Evolutionary conservation across 92 coral and sea anemone species (phyloP), one percentile per base, ranked within the genome.

Genomic region (Isaurus tuberculatus): DNA sequence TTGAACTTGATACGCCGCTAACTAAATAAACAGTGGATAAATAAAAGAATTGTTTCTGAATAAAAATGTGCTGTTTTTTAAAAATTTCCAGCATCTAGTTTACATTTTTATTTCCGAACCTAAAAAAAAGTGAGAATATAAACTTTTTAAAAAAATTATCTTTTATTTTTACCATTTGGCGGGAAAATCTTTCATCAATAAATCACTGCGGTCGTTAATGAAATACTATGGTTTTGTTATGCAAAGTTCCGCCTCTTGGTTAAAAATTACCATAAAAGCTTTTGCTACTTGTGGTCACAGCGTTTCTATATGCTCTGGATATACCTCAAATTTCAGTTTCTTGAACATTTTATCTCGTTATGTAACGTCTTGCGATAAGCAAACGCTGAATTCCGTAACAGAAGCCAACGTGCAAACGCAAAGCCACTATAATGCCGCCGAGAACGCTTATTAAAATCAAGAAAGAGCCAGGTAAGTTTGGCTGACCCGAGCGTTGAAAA

Each of bases 281-380:
- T 37, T 32, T 17, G 40, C 43, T 51, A 16, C 55, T 55, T 63
- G 68, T 26, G 25, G 53, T 58, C 32, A 27, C 69, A 77, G 97
- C 97, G 92, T 93, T 93, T 93, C 97, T 93, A 93, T 92, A 93
- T 86, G 97, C 91, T 91, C 97, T 93, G 97, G 94, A 93, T 88
- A 85, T 92, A 93, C 79, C 92, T 73, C 48, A 19, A 30, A 22
- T 46, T 8, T 25, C 30, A 20, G 34, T 32, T 14, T 40, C 15
- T 30, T 66, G 30, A 57, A 55, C 2, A 58, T 57, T 60, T 75
- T 8, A 57, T 36, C 42, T 57, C 30, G 20, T 34, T 11, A 55
- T 14, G 65, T 30, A 64, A 65, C 64, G 19, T 69, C 73, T 60
- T 36, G 9, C 79, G 68, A 78, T 75, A 22, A 37, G 5, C 29